Percentiles rank a stretch among this genome's conserved stretches.
phyloP scores from a whole-genome alignment of 2,797 vertebrate species.

The Chaenodraco wilsoni region DNA sequence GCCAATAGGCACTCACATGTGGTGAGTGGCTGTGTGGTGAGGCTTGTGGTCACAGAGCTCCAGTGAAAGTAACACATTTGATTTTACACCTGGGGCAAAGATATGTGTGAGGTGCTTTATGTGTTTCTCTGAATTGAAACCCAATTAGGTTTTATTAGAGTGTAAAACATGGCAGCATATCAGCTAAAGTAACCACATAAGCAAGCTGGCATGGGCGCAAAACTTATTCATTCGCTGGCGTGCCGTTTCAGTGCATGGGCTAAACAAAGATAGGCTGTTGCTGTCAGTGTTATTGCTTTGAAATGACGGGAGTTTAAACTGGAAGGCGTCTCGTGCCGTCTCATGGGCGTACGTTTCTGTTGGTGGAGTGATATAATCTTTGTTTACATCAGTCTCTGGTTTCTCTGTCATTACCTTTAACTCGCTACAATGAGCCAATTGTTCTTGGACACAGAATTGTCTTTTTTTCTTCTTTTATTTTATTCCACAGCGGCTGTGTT shows the following conservation, averaged over 20 bases:
- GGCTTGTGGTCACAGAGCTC: constrained; percentile 59
- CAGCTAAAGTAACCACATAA: constrained; percentile 69
- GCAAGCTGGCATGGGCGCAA: constrained; percentile 57
- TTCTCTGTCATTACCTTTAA: constrained; percentile 74
- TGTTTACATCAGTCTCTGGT: constrained; percentile 76
- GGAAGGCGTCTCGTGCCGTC: constrained; percentile 61
- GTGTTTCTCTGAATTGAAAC: constrained; percentile 70
- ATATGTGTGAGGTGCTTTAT: constrained; percentile 69
- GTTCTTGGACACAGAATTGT: constrained; percentile 66
- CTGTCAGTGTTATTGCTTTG: constrained; percentile 60
- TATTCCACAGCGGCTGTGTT: constrained; percentile 57
- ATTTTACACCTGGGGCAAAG: constrained; percentile 74
- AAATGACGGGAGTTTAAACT: constrained; percentile 59
- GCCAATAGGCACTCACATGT: constrained; percentile 42
- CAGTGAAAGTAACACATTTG: constrained; percentile 69
- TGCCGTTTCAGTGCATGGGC: constrained; percentile 53
- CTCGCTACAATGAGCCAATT: constrained; percentile 70
- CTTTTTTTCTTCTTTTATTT: constrained; percentile 23
- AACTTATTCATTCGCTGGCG: constrained; percentile 61
- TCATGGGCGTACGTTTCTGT: constrained; percentile 62
- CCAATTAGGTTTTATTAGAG: constrained; percentile 75
- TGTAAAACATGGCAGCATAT: constrained; percentile 77
- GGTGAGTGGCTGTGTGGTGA: constrained; percentile 53
- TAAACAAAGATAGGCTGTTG: constrained; percentile 73
- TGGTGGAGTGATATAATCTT: constrained; percentile 73